Base-by-base conservation (phyloP, 2,797 vertebrate species). In the Sciurus vulgaris region DNA sequence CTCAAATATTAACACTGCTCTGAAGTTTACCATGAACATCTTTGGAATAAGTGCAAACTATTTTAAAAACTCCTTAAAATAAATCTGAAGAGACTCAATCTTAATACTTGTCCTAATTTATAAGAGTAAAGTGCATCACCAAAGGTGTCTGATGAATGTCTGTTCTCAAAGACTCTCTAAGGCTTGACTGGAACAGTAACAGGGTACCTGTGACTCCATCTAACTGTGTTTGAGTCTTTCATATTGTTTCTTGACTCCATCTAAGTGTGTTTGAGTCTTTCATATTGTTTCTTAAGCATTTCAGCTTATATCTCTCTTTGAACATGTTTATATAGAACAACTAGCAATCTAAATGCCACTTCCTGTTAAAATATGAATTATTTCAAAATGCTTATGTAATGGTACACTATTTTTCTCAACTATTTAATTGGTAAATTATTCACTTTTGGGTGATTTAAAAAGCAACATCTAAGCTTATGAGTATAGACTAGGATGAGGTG, bases 21-120 rank as follows among this genome's bases (percentile, higher is more conserved):
- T 86, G 56, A 92, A 73, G 44, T 14, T 74, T 73, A 83, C 28
- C 54, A 38, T 17, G 47, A 49, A 63, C 13, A 72, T 56, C 82
- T 86, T 70, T 78, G 67, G 63, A 73, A 67, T 33, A 26, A 61
- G 59, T 61, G 20, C 30, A 30, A 79, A 44, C 33, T 49, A 17
- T 93, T 91, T 78, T 49, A 78, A 86, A 93, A 72, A n/a, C n/a
- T 20, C 90, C 51, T 94, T 51, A 24, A 26, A 70, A n/a, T n/a
- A 35, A 87, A 89, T 85, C 61, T 76, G 33, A 69, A 83, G 77
- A 78, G 17, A 74, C 26, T 59, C 69, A 59, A 24, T 89, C 41
- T 88, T 86, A 78, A 59, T 17, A 70, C 65, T 61, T 84, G 47
- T 56, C 67, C 83, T 93, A 61, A 74, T 82, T 89, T 88, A 24